A percentile compares a stretch with the other conserved stretches of the same genome.
phyloP scores from a whole-genome alignment of 2,113 vertebrate genomes.

The Grammomys surdaster region DNA sequence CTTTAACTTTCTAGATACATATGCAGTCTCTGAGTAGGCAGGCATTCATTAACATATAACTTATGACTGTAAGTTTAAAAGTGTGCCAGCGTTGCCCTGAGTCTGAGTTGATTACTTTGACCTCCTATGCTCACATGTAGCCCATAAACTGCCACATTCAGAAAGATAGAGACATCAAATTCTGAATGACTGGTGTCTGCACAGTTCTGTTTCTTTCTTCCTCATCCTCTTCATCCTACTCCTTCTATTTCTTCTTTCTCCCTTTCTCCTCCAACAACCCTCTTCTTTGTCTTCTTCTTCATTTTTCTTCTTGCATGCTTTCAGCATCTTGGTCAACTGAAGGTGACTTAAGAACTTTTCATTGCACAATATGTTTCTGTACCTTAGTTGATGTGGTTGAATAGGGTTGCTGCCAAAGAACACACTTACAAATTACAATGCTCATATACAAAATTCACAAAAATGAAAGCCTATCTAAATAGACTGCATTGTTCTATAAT shows the following conservation, averaged over 20 bases:
- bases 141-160: constrained; percentile 4
- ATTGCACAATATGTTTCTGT: background rate
- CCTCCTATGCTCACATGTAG: background rate
- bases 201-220: constrained; percentile 23
- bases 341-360: constrained; percentile 19
- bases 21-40: background rate
- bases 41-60: background rate
- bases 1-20: background rate
- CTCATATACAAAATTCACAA: background rate
- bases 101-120: background rate
- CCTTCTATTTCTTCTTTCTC: no score
- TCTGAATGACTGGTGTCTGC: constrained; percentile 45
- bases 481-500: background rate
- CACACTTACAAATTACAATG: background rate
- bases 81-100: background rate
- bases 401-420: background rate
- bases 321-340: background rate
- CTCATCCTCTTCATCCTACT: no score
- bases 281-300: no score
- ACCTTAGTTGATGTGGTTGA: background rate
- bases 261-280: no score
- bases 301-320: constrained; percentile 11
- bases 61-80: background rate
- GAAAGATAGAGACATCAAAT: no score
- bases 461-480: background rate